Base-by-base conservation (phyloP, 2,113 vertebrate genomes). In the Leptobrachium leishanense region DNA sequence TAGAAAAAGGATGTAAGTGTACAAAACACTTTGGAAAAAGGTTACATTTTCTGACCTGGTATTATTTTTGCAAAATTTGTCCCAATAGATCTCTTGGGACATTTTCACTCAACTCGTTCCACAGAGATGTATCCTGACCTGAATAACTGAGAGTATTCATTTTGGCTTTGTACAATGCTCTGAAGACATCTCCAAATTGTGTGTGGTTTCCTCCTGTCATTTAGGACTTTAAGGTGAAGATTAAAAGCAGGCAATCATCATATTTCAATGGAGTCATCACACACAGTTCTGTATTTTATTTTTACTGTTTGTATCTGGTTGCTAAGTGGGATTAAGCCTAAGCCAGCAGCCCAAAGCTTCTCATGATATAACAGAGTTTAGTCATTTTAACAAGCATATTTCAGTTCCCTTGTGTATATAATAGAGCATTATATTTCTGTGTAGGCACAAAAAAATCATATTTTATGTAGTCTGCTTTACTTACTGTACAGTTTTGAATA, bases 361-460 rank as follows among this genome's bases (percentile, higher is more conserved):
- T 79, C 69, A 79, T 72, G 77, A 79, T 79, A 79, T 66, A 79
- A 72, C 69, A 2, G 2, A 43, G 63, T 79, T 79, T 72, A 79
- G 77, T 72, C 59, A 67, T 79, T 79, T 79, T 79, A 79, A 79
- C 69, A 79, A 79, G 77, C 69, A 79, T 79, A 79, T 64, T 79
- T 79, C 2, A 66, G 44, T 20, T 72, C 77, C 69, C 77, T 41
- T 41, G 69, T 43, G 77, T 55, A 66, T 66, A 72, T 54, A 79
- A 66, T 31, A 54, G 59, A 72, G 69, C n/a, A 55, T 65, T 66
- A 72, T 66, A 66, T 79, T 65, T 72, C 77, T 54, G 46, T 46
- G 43, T 66, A 41, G 50, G 46, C 69, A 43, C 63, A 79, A 20
- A 64, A 11, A 78, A 53, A 54, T 50, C 65, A 78, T 71, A 63